These are phyloP conservation scores for Aramus guarauna DNA, from an alignment of 2,113 vertebrate genomes.

Conservation along the genomic window DNA sequence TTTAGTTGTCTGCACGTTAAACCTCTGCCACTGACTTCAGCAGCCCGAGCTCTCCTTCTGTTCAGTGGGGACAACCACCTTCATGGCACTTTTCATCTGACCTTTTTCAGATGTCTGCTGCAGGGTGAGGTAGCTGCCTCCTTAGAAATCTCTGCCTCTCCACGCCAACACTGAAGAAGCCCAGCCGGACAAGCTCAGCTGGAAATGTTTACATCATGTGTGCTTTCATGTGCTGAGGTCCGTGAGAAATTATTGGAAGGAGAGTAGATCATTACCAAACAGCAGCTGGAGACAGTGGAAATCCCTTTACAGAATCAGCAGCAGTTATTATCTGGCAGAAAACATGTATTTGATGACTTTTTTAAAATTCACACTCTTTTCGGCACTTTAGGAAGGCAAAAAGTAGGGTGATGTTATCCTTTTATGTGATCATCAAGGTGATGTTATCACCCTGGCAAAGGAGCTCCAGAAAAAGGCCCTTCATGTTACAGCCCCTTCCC, in stretches of 20 bases:
- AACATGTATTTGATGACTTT: background rate
- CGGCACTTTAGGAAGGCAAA: background rate
- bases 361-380: background rate
- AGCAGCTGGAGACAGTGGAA: background rate
- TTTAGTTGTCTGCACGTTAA: background rate
- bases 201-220: background rate
- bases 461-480: background rate
- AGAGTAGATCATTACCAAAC: background rate
- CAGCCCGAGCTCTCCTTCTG: background rate
- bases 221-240: background rate
- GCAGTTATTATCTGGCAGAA: background rate
- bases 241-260: background rate
- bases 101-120: background rate
- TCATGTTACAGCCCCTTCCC: background rate
- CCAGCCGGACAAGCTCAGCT: background rate
- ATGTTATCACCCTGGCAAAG: background rate
- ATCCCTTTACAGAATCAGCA: background rate
- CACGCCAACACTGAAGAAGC: background rate
- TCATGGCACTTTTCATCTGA: background rate
- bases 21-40: background rate
- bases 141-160: background rate
- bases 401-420: background rate
- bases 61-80: background rate
- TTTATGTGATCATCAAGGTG: background rate
- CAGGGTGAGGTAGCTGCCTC: background rate